phyloP scores from a whole-genome alignment of 2,888 invertebrate genomes.

The Ditula angustiorana region DNA sequence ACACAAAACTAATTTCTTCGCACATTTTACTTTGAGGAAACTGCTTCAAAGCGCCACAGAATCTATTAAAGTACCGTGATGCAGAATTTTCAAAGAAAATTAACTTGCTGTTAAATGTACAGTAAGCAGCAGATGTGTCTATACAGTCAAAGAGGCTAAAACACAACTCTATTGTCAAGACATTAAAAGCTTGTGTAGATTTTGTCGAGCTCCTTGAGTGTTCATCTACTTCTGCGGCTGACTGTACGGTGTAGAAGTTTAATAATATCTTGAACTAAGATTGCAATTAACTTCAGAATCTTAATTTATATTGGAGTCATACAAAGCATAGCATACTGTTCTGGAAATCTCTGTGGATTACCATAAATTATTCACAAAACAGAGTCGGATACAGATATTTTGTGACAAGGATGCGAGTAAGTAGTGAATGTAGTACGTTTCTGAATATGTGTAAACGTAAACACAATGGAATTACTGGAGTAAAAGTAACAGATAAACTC shows the following conservation, averaged over 20 bases:
- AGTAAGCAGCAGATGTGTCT: too few species aligned
- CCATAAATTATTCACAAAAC: conserved; percentile 1
- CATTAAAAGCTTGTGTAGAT: too few species aligned
- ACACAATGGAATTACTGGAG: conserved; percentile 14
- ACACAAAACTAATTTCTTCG: neutral
- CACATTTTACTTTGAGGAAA: neutral
- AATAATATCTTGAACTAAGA: neutral
- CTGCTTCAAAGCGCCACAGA: neutral
- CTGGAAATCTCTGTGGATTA: neutral
- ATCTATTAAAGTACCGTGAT: neutral
- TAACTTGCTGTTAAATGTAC: neutral
- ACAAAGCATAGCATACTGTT: neutral
- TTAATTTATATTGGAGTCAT: neutral
- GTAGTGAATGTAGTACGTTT: neutral
- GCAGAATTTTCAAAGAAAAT: neutral
- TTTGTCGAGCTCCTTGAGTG: too few species aligned
- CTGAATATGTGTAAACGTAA: conserved; percentile 6
- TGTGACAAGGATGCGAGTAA: neutral
- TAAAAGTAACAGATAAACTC: conserved; percentile 19
- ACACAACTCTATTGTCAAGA: too few species aligned
- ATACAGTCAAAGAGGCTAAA: too few species aligned
- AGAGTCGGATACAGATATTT: neutral
- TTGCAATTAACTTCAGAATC: neutral
- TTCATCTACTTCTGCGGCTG: too few species aligned
- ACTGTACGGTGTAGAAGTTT: neutral